Conservation (phyloP, 2,797 vertebrate genomes). For the Alcedo atthis region DNA sequence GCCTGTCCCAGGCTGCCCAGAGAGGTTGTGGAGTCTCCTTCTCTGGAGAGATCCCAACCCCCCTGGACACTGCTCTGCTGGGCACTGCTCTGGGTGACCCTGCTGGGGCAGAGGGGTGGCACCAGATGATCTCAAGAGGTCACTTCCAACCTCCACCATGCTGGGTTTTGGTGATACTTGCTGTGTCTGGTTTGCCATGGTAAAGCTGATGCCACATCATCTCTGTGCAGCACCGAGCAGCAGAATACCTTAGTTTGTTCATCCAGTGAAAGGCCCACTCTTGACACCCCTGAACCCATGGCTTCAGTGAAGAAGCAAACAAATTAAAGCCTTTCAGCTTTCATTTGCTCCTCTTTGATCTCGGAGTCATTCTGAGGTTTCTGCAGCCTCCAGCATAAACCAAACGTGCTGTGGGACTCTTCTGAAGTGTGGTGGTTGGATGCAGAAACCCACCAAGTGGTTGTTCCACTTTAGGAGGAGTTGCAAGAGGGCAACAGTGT, state of each 20-base stretch:
- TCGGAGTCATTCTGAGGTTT: neutral
- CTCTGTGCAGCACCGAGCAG: fast-evolving
- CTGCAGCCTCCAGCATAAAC: neutral
- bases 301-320: neutral
- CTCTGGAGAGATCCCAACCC: too few species aligned
- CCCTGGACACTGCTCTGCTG: too few species aligned
- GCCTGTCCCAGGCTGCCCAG: too few species aligned
- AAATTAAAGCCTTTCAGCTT: neutral
- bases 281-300: neutral
- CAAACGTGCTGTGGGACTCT: neutral
- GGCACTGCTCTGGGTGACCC: too few species aligned
- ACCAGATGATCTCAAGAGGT: too few species aligned
- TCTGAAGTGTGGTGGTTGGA: fast-evolving
- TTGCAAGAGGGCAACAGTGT: fast-evolving
- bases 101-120: too few species aligned
- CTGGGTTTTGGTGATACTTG: neutral
- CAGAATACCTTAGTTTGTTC: neutral
- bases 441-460: fast-evolving
- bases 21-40: too few species aligned
- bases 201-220: neutral
- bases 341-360: neutral
- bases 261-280: neutral
- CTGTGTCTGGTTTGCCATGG: neutral
- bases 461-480: neutral
- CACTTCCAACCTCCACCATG: too few species aligned